phyloP scores from a whole-genome alignment of 2,113 vertebrate species.

The Lycocorax pyrrhopterus region DNA sequence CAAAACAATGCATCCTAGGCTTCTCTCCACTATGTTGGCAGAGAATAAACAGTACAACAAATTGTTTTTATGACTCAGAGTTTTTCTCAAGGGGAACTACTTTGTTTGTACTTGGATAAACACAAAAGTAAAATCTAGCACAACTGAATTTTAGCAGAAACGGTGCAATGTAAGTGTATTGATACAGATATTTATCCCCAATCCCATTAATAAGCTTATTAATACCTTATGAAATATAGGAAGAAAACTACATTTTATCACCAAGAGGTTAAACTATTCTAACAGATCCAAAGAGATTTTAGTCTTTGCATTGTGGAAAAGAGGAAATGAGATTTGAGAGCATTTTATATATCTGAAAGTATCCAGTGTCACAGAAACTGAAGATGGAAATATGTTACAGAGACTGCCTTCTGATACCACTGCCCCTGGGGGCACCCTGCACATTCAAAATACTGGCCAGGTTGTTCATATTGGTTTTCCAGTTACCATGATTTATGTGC shows the following conservation, averaged over 20 bases:
- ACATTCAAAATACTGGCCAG: background rate
- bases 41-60: background rate
- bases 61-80: background rate
- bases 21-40: background rate
- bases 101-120: background rate
- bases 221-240: background rate
- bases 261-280: background rate
- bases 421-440: background rate
- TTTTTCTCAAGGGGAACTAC: background rate
- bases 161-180: rapidly evolving
- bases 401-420: background rate
- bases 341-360: background rate
- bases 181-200: background rate
- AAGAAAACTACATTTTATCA: background rate
- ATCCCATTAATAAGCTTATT: background rate
- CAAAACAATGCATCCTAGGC: background rate
- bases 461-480: background rate
- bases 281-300: background rate
- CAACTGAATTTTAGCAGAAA: background rate
- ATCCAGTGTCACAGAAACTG: background rate
- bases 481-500: background rate
- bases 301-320: background rate
- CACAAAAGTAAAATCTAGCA: background rate
- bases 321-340: background rate
- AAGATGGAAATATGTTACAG: background rate